phyloP scores from a whole-genome alignment of 2,797 vertebrate genomes.

The Peromyscus aztecus region DNA sequence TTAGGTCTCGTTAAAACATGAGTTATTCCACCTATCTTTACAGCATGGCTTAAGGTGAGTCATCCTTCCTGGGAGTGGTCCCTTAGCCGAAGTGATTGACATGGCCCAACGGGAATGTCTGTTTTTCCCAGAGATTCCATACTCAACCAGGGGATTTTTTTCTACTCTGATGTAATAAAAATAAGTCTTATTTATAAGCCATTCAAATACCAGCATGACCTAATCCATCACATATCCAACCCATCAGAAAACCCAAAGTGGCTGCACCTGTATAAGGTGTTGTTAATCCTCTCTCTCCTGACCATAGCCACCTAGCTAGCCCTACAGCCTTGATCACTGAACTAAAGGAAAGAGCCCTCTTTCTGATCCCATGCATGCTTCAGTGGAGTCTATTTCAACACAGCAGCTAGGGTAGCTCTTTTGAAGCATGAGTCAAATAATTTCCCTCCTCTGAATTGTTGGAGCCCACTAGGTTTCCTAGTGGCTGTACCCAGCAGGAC shows the following conservation, averaged over 20 bases:
- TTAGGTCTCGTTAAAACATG: not conserved
- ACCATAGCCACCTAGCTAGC: not conserved
- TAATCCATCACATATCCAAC: not conserved
- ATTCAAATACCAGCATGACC: not conserved
- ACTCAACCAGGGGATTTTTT: not conserved
- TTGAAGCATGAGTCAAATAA: not conserved
- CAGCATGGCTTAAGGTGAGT: not conserved
- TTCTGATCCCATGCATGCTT: not conserved
- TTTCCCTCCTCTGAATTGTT: not conserved
- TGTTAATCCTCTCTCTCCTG: not conserved
- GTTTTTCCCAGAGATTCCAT: not conserved
- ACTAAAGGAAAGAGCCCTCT: not conserved
- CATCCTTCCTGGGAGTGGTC: not conserved
- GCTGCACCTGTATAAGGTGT: not conserved
- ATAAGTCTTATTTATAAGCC: not conserved
- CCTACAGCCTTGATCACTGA: not conserved
- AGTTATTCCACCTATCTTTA: no score
- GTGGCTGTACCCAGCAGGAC: no score
- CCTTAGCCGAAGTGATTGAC: not conserved
- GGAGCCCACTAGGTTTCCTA: no score
- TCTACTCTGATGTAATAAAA: not conserved
- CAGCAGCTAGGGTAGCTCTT: not conserved
- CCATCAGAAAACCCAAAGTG: not conserved
- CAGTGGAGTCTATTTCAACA: not conserved
- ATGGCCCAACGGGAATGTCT: not conserved